phyloP scores from a whole-genome alignment of 2,888 invertebrate species.

The Sphaerophoria taeniata region DNA sequence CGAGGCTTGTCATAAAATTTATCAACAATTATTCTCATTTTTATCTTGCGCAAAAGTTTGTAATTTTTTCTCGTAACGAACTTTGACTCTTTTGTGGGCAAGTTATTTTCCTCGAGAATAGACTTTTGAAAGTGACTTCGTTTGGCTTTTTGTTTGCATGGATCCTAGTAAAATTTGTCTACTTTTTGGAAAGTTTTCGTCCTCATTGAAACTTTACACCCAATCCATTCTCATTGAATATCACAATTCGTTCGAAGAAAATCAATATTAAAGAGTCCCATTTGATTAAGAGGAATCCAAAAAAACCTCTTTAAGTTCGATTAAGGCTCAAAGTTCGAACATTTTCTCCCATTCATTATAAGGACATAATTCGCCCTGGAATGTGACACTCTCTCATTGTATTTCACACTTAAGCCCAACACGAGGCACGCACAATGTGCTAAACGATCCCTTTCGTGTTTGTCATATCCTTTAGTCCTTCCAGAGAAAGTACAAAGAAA shows the following conservation, averaged over 20 bases:
- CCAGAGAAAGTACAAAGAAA: neutral
- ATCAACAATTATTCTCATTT: slow-evolving; percentile 60
- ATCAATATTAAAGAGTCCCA: slow-evolving; percentile 4
- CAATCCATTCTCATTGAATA: neutral
- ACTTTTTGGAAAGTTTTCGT: neutral
- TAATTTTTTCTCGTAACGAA: neutral
- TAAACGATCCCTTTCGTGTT: slow-evolving; percentile 24
- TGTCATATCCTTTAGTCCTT: slow-evolving; percentile 24
- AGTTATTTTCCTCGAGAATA: neutral
- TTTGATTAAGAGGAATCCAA: neutral
- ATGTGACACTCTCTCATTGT: slow-evolving; percentile 16
- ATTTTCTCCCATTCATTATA: slow-evolving; percentile 4
- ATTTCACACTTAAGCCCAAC: slow-evolving; percentile 18
- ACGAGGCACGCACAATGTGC: slow-evolving; percentile 10
- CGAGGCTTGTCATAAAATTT: slow-evolving; percentile 58
- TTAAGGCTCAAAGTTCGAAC: neutral
- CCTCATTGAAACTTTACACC: neutral
- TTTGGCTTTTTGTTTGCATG: too few relatives aligned
- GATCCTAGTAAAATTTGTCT: too few relatives aligned
- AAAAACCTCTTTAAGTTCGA: neutral
- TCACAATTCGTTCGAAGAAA: neutral
- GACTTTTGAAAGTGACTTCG: too few relatives aligned
- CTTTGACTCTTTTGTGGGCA: slow-evolving; percentile 47
- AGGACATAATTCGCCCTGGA: slow-evolving; percentile 18
- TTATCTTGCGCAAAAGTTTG: slow-evolving; percentile 51